These are phyloP conservation scores for Tubiluchus corallicola DNA, from an alignment of 2,888 invertebrate genomes.

Conservation along the genomic window DNA sequence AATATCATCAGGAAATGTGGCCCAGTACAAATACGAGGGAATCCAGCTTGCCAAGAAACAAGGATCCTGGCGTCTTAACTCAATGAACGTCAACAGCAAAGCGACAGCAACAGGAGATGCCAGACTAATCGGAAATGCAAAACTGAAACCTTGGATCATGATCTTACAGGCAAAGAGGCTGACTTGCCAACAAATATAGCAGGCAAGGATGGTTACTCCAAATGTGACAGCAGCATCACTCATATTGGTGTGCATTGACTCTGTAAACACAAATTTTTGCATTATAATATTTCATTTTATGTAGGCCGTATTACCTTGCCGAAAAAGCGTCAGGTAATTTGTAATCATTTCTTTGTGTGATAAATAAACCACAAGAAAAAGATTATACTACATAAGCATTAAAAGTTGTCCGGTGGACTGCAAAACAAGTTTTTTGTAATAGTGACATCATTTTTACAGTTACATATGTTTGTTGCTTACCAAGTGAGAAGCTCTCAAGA, in stretches of 20 bases:
- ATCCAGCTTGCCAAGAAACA: conserved; percentile 71
- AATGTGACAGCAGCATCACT: conserved; percentile 3
- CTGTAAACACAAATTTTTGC: background rate
- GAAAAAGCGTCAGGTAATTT: too few relatives aligned
- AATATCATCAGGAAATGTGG: conserved; percentile 61
- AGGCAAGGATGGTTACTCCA: background rate
- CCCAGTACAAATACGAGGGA: conserved; percentile 77
- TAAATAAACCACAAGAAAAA: too few relatives aligned
- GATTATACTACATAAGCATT: too few relatives aligned
- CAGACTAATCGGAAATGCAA: conserved; percentile 83
- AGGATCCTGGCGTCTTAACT: conserved; percentile 60
- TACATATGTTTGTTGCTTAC: too few relatives aligned
- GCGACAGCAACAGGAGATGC: conserved; percentile 78
- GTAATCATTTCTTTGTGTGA: too few relatives aligned
- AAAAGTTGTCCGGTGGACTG: too few relatives aligned
- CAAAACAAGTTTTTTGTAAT: too few relatives aligned
- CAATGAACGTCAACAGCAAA: conserved; percentile 66
- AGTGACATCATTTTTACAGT: too few relatives aligned
- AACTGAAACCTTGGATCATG: conserved; percentile 88
- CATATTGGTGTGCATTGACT: background rate
- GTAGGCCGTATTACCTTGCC: too few relatives aligned
- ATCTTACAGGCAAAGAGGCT: conserved; percentile 73
- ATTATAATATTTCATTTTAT: too few relatives aligned
- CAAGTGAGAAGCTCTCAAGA: too few relatives aligned
- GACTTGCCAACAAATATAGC: background rate